A percentile compares a stretch with the other conserved stretches of the same genome.
Evolutionary conservation across 2,797 vertebrate species (phyloP).

Genomic region (Scleropages formosus): DNA sequence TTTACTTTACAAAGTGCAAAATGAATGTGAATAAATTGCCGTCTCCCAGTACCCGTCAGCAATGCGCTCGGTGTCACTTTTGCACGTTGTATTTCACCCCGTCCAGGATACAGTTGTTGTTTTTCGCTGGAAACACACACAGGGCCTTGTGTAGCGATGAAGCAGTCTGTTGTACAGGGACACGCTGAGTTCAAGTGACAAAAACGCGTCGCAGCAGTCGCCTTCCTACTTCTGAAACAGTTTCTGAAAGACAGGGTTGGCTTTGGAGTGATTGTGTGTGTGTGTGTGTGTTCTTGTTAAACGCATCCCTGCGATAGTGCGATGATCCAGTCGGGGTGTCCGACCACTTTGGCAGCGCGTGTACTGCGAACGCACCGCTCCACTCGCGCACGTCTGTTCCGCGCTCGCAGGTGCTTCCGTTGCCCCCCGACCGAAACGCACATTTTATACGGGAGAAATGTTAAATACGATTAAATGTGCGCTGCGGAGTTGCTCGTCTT

Average conservation of each 20-base stretch:
- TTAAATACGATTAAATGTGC: not conserved
- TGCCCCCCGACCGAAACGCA: slow-evolving; percentile 17
- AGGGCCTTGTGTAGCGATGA: not conserved
- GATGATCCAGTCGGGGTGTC: not conserved
- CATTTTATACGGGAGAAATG: slow-evolving; percentile 3
- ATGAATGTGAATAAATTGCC: not conserved
- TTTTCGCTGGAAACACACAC: not conserved
- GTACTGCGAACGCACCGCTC: too few species aligned
- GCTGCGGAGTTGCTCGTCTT: not conserved
- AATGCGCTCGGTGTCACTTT: not conserved
- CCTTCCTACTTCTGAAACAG: not conserved
- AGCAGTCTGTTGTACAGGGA: not conserved
- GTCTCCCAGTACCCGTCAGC: not conserved
- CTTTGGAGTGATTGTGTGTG: too few species aligned
- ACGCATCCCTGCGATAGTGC: not conserved
- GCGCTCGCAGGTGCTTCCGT: not conserved
- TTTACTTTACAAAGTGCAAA: not conserved
- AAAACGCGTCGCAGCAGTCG: not conserved
- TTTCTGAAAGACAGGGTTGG: too few species aligned
- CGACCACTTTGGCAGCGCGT: not conserved
- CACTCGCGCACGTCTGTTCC: too few species aligned
- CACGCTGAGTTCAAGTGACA: not conserved
- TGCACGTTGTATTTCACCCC: not conserved
- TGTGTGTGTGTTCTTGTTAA: not conserved
- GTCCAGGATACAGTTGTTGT: not conserved